Percentiles rank a stretch among this genome's conserved stretches.
These are phyloP conservation scores for Lingula anatina DNA, from an alignment of 2,888 invertebrate genomes.

Conservation along the genomic window DNA sequence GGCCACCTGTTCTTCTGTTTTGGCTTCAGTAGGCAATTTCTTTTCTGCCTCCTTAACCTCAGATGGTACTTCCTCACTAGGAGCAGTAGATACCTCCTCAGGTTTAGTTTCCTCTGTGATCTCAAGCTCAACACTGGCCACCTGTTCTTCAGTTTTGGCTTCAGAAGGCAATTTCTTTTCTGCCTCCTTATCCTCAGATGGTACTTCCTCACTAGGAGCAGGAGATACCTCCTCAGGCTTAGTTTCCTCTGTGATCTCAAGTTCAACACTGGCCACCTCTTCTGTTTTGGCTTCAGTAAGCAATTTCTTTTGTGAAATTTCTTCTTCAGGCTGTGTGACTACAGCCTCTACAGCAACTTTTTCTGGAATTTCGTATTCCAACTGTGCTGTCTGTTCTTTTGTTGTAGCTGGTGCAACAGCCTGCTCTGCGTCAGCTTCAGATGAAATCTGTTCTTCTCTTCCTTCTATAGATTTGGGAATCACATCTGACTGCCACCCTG, in stretches of 20 bases:
- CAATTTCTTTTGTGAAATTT: background rate
- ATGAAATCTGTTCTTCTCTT: background rate
- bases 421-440: background rate
- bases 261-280: no score
- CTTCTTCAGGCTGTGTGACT: constrained; percentile 5
- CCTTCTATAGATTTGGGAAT: background rate
- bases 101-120: constrained; percentile 1
- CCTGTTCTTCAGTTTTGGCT: background rate
- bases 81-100: background rate
- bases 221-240: background rate
- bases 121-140: no score
- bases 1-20: background rate
- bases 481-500: background rate
- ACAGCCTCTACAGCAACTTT: constrained; percentile 5
- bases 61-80: background rate
- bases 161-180: constrained; percentile 2
- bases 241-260: constrained; percentile 2
- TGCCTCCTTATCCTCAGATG: background rate
- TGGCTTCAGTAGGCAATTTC: constrained; percentile 3
- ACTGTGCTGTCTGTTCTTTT: background rate
- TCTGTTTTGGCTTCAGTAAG: constrained; percentile 2
- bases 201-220: constrained; percentile 1
- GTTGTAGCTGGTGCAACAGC: background rate
- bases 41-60: constrained; percentile 1
- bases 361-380: background rate